Evolutionary conservation across 92 coral and sea anemone species (phyloP), one percentile per base, ranked within the genome.

Genomic region (Umimayanthus chanpuru): DNA sequence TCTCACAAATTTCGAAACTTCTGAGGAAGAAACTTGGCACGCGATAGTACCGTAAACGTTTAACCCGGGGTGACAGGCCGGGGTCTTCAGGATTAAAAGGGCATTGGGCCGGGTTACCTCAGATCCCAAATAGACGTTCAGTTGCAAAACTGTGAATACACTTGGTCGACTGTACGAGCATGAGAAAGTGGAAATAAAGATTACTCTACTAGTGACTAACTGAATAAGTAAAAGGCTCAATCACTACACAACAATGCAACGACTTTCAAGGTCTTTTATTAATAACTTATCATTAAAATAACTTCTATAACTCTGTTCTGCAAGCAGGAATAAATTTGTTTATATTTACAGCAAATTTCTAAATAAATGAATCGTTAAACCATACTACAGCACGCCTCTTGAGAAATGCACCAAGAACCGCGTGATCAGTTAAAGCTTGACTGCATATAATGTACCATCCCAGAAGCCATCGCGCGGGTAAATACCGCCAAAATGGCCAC

Each of bases 221-320:
- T 55, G 64, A 44, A 55, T 11, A 55, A 55, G 20, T 55, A 11
- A 61, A 61, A 61, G 20, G 58, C 58, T 53, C 20, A 12, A 53
- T 53, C 18, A 68, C 32, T 18, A 76, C 21, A 23, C 18, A 29
- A 47, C 66, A 78, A 28, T 25, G 20, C 64, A 28, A 47, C 36
- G 79, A 74, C 79, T 74, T 26, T 77, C 30, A 49, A n/a, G 28
- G 65, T 78, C 85, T 80, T 80, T 80, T 80, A 80, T 80, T 80
- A 80, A 80, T 80, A 80, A 80, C 61, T 80, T 80, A 80, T 80
- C 85, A 56, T 55, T 80, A 80, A 80, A 80, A 80, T 80, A 80
- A 80, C 85, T 29, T 79, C 82, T 80, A 58, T 80, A 80, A 55
- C 50, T 80, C 72, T 80, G 50, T 79, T 79, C 68, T 79, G 44